A percentile compares a stretch with the other conserved stretches of the same genome.
Evolutionary conservation across 2,797 vertebrate genomes (phyloP).

Genomic region (Paramormyrops hopkinsi): DNA sequence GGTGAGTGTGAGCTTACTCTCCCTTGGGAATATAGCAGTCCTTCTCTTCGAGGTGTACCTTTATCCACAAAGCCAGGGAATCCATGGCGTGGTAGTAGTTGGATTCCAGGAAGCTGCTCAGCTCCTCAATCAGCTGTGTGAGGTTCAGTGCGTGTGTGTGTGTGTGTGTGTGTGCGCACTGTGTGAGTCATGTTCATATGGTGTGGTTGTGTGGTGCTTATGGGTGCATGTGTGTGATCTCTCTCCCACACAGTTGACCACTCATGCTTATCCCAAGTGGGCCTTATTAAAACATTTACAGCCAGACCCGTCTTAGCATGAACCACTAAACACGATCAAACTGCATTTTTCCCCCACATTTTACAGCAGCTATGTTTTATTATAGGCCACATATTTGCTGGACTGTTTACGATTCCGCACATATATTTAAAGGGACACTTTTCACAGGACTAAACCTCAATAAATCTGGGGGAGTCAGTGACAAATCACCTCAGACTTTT

Average conservation of each 20-base stretch:
- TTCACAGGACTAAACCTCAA: neutral
- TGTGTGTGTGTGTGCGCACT: neutral
- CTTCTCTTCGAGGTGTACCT: neutral
- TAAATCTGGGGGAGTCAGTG: neutral
- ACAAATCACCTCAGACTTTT: neutral
- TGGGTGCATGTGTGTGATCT: neutral
- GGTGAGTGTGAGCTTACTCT: neutral
- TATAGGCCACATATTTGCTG: neutral
- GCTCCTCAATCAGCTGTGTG: neutral
- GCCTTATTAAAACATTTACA: neutral
- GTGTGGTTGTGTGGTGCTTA: neutral
- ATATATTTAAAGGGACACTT: neutral
- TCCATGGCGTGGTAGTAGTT: neutral
- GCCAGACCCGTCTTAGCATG: neutral
- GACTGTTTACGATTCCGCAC: neutral
- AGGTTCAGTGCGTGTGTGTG: neutral
- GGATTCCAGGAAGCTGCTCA: neutral
- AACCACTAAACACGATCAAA: neutral
- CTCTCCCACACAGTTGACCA: neutral
- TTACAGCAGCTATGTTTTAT: conserved; percentile 4
- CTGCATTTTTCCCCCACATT: neutral
- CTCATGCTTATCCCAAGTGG: neutral
- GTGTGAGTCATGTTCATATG: neutral
- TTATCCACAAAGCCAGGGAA: neutral
- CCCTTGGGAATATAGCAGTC: neutral